Evolutionary conservation across 2,113 vertebrate species (phyloP), one percentile per base, ranked within the genome.

Genomic region (Oncorhynchus nerka): DNA sequence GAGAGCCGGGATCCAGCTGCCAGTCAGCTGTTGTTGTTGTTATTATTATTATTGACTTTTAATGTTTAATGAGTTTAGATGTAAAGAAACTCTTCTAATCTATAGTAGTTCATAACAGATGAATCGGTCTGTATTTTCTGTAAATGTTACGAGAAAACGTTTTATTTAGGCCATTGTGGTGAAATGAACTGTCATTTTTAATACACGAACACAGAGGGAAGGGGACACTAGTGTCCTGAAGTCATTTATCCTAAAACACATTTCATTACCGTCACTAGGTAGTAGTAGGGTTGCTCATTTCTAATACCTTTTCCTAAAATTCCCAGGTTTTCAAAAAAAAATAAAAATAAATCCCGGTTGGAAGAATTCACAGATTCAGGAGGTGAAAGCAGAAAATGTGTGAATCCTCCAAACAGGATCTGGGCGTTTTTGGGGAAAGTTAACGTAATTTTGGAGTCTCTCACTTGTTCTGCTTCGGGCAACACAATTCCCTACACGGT

Each of bases 401-500:
- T 15, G 49, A 55, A 16, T 55, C 15, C 13, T 51, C 12, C 15
- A 55, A 16, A 15, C 49, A 51, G 49, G 19, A 55, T 16, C 4
- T 19, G 49, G 15, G 1, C 4, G 49, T 55, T 55, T 55, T 55
- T 55, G 6, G 49, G 12, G 49, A 19, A 51, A 51, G 49, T 55
- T 55, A 55, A 4, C 1, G 1, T 0, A 5, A 55, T 5, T 55
- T 55, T 4, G 49, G 4, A 55, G 15, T 15, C 51, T 55, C 83
- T 80, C 76, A 90, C 76, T 93, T 7, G 51, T 82, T 92, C 88
- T 87, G 93, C 95, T 95, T 93, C 89, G 91, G 93, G 93, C 85
- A 93, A 92, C 94, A 95, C 94, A 92, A 91, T 92, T 93, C 93
- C 95, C 95, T 95, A 92, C 95, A 93, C 91, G 92, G 92, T 94